Conservation (phyloP, 2,113 vertebrate species). For the Cavia porcellus region DNA sequence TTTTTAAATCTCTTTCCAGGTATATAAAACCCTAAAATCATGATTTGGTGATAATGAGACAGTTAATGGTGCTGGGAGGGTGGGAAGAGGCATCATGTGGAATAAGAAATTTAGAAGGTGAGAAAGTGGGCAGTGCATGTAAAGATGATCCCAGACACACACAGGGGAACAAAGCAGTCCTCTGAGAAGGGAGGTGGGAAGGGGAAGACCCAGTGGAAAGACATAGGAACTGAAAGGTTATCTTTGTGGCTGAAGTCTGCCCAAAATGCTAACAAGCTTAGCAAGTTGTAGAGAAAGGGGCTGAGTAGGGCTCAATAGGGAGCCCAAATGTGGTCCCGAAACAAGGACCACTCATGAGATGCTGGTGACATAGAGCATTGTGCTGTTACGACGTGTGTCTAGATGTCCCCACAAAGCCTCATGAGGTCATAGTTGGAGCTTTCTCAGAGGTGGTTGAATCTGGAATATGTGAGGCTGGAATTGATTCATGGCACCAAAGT, state of each 20-base stretch:
- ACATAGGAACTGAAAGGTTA: constrained; percentile 13
- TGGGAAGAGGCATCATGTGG: too few species aligned
- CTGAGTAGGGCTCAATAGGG: background rate
- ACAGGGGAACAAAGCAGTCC: background rate
- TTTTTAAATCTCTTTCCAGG: background rate
- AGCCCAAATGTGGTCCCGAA: background rate
- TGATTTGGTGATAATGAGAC: too few species aligned
- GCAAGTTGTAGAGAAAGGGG: background rate
- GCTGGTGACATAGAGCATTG: background rate
- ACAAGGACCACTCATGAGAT: background rate
- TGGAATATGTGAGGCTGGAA: background rate
- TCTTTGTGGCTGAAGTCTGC: background rate
- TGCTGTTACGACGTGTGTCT: background rate
- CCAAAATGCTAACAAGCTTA: background rate
- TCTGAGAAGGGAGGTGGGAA: constrained; percentile 21
- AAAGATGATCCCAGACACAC: too few species aligned
- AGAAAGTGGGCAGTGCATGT: too few species aligned
- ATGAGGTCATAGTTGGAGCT: background rate
- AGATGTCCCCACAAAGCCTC: background rate
- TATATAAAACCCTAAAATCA: too few species aligned
- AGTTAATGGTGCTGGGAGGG: too few species aligned
- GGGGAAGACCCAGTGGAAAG: background rate
- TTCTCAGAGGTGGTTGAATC: background rate
- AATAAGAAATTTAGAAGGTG: too few species aligned
- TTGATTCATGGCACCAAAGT: background rate